Percentiles rank a stretch among this genome's conserved stretches.
These are phyloP conservation scores for Euwallacea fornicatus DNA, from an alignment of 1,140 invertebrate genomes.

Conservation along the genomic window DNA sequence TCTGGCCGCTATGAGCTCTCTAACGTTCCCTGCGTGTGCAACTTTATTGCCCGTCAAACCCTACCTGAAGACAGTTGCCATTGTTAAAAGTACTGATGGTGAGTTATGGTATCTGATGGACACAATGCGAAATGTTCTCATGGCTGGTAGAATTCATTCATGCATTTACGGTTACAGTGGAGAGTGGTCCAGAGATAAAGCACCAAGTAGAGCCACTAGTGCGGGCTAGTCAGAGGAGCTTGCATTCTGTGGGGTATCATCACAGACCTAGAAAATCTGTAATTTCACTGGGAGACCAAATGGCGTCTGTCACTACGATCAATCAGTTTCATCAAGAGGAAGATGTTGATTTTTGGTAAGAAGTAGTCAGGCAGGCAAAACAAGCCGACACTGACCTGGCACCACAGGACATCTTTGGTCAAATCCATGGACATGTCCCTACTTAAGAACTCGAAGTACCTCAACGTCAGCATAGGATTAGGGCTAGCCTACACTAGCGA, in stretches of 20 bases:
- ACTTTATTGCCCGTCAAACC: conserved; percentile 69
- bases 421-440: conserved; percentile 45
- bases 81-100: conserved; percentile 8
- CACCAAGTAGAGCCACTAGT: neutral
- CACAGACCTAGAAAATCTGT: conserved; percentile 27
- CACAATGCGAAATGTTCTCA: too few species aligned
- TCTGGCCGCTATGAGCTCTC: conserved; percentile 62
- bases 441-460: conserved; percentile 45
- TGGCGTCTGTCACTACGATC: conserved; percentile 34
- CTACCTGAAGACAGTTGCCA: conserved; percentile 60
- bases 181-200: too few species aligned
- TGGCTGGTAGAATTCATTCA: too few species aligned
- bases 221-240: conserved; percentile 2
- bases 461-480: conserved; percentile 48
- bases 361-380: neutral
- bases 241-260: neutral
- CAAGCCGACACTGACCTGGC: neutral
- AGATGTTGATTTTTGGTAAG: conserved; percentile 24
- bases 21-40: conserved; percentile 64
- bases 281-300: conserved; percentile 36
- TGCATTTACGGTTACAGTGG: too few species aligned
- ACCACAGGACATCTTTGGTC: conserved; percentile 34
- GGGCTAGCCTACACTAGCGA: conserved; percentile 45
- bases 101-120: neutral
- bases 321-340: conserved; percentile 10